phyloP scores from a whole-genome alignment of 23 tunicate species.

The Styela plicata region DNA sequence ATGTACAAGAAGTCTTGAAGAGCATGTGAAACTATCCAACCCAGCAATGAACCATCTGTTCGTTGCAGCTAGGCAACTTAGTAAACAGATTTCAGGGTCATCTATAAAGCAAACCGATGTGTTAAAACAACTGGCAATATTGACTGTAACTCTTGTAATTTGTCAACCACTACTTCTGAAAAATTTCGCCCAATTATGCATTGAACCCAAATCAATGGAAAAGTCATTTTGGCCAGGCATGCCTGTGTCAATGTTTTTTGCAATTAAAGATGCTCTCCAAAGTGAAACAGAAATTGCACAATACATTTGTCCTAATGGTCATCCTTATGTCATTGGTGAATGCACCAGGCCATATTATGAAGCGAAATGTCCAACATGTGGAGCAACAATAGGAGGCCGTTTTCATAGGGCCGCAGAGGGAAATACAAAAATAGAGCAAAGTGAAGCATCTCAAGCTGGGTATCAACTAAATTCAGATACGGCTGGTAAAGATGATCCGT shows the following conservation, averaged over 20 bases:
- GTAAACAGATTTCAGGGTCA: background rate
- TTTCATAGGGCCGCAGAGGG: slow-evolving; percentile 1
- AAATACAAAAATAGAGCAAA: slow-evolving; percentile 30
- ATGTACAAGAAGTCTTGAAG: background rate
- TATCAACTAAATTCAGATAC: slow-evolving; percentile 24
- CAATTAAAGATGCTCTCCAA: background rate
- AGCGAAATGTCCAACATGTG: background rate
- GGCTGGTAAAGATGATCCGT: slow-evolving; percentile 23
- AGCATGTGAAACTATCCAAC: background rate
- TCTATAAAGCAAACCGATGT: background rate
- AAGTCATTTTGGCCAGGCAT: slow-evolving; percentile 43
- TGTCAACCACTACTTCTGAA: slow-evolving; percentile 8
- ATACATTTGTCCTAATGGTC: slow-evolving; percentile 57
- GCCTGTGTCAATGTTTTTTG: slow-evolving; percentile 51
- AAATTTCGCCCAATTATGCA: slow-evolving; percentile 13
- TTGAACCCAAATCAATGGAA: slow-evolving; percentile 9
- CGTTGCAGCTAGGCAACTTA: background rate
- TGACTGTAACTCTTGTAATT: background rate
- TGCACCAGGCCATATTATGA: slow-evolving; percentile 26
- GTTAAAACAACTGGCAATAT: background rate
- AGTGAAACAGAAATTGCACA: slow-evolving; percentile 1
- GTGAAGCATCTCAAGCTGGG: slow-evolving; percentile 69
- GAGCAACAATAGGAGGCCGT: background rate
- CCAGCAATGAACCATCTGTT: background rate
- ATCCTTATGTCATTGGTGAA: slow-evolving; percentile 53